Percentiles rank a stretch among this genome's conserved stretches.
phyloP scores from a whole-genome alignment of 1,140 invertebrate species.

The Ostrea edulis region DNA sequence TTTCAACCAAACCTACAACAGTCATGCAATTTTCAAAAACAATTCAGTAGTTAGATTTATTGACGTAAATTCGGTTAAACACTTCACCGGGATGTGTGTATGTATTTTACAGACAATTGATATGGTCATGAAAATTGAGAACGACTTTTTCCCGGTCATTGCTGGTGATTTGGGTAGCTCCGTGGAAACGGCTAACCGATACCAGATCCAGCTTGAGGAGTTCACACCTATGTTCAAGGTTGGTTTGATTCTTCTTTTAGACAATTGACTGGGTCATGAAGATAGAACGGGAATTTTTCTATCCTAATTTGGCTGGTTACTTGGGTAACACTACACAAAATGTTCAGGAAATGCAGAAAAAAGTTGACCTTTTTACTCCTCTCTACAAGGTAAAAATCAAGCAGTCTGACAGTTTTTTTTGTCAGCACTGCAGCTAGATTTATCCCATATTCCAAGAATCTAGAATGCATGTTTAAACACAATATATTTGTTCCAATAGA shows the following conservation, averaged over 20 bases:
- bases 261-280: conserved; percentile 77
- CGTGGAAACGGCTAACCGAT: conserved; percentile 71
- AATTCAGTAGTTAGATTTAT: not conserved
- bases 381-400: conserved; percentile 81
- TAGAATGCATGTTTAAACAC: no score
- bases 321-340: conserved; percentile 82
- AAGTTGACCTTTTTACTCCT: conserved; percentile 83
- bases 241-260: conserved; percentile 64
- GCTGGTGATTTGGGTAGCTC: conserved; percentile 82
- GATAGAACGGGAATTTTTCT: conserved; percentile 77
- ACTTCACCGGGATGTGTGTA: not conserved
- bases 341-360: conserved; percentile 83
- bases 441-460: no score
- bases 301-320: conserved; percentile 75
- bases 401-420: no score
- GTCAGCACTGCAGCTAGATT: no score
- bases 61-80: not conserved
- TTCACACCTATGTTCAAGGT: conserved; percentile 78
- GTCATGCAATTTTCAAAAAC: conserved; percentile 44
- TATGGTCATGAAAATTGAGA: conserved; percentile 87
- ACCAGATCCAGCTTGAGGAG: conserved; percentile 76
- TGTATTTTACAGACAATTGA: conserved; percentile 84
- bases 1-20: conserved; percentile 28
- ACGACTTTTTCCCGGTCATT: conserved; percentile 88
- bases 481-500: no score